Conservation (phyloP, 2,113 vertebrate species). For the Seriola rivoliana region DNA sequence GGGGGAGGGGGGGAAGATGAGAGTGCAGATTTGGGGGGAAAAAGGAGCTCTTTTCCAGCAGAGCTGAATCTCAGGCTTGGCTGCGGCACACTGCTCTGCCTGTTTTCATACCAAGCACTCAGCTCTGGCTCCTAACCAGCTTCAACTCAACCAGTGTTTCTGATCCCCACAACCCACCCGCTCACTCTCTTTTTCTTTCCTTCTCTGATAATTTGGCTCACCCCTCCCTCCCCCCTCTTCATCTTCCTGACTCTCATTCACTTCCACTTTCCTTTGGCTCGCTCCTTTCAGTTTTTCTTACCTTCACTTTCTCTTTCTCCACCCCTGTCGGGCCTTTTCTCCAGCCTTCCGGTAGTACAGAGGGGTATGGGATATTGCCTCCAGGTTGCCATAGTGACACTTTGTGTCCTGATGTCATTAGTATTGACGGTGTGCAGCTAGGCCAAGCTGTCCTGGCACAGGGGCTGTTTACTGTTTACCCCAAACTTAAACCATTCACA, state of each 20-base stretch:
- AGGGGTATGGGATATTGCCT: constrained; percentile 53
- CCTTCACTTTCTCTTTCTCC: constrained; percentile 48
- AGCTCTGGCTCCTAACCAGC: constrained; percentile 62
- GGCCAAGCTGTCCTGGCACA: constrained; percentile 72
- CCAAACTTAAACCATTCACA: constrained; percentile 62
- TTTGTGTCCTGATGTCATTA: constrained; percentile 82
- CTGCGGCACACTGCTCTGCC: constrained; percentile 77
- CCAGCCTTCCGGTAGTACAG: constrained; percentile 62
- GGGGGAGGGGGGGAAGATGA: constrained; percentile 69
- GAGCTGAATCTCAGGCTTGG: constrained; percentile 76
- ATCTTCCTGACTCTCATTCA: constrained; percentile 62
- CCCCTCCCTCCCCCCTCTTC: constrained; percentile 42
- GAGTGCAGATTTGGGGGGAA: constrained; percentile 75
- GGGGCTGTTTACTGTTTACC: constrained; percentile 74
- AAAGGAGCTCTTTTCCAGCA: constrained; percentile 66
- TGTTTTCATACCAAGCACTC: constrained; percentile 76
- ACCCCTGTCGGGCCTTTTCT: constrained; percentile 10
- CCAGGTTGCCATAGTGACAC: constrained; percentile 78
- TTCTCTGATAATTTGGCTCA: constrained; percentile 50
- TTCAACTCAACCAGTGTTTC: constrained; percentile 45
- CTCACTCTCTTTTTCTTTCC: constrained; percentile 21
- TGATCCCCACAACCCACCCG: constrained; percentile 29
- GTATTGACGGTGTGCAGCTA: constrained; percentile 77
- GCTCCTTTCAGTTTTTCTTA: constrained; percentile 32
- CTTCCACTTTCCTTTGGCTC: constrained; percentile 47